Conservation (phyloP, 2,113 vertebrate species). For the Campylomormyrus numenius region DNA sequence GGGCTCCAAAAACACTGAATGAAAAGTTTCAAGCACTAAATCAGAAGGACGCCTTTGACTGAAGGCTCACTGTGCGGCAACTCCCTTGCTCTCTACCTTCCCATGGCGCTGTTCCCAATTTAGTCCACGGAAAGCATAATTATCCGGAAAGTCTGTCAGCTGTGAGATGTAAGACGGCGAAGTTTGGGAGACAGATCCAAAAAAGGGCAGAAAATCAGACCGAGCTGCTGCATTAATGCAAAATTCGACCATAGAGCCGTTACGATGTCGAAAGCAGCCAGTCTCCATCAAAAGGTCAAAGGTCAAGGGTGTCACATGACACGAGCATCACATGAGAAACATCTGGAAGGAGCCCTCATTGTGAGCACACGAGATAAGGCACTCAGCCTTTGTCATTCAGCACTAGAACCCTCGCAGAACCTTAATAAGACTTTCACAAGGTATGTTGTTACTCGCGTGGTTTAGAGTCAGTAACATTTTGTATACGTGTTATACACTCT, state of each 20-base stretch:
- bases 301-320: not conserved
- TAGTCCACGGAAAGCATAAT: not conserved
- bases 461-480: conserved; percentile 36
- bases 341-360: not conserved
- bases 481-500: conserved; percentile 37
- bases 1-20: not conserved
- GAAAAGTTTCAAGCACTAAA: not conserved
- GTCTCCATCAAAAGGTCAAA: not conserved
- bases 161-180: not conserved
- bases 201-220: not conserved
- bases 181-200: not conserved
- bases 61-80: not conserved
- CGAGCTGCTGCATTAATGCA: not conserved
- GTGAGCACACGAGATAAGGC: not conserved
- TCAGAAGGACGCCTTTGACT: not conserved
- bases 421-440: conserved; percentile 37
- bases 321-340: not conserved
- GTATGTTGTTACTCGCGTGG: conserved; percentile 39
- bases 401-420: not conserved
- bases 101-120: not conserved
- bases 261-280: not conserved
- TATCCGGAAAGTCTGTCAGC: not conserved
- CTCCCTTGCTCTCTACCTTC: not conserved
- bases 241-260: not conserved
- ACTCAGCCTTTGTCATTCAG: not conserved